phyloP scores from a whole-genome alignment of 2,113 vertebrate genomes.

The Elgaria multicarinata region DNA sequence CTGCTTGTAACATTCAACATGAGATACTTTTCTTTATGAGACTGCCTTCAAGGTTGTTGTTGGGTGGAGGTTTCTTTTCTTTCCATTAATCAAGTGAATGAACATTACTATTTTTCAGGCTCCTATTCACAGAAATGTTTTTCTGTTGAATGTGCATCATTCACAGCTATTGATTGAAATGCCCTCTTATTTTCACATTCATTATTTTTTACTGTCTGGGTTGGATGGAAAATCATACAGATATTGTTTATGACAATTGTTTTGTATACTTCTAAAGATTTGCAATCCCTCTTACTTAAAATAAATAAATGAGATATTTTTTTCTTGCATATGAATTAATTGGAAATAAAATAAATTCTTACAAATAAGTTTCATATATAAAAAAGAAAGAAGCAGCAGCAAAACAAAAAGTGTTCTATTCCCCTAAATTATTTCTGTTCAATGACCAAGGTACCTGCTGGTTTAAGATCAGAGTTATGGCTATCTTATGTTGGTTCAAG shows the following conservation, averaged over 20 bases:
- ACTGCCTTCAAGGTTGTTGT: neutral
- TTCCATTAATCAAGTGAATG: neutral
- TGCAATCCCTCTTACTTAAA: constrained; percentile 9
- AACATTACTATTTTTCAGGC: constrained; percentile 3
- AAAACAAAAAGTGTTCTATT: neutral
- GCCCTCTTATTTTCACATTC: constrained; percentile 23
- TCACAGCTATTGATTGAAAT: constrained; percentile 19
- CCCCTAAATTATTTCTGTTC: neutral
- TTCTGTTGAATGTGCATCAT: constrained; percentile 9
- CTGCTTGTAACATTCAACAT: neutral
- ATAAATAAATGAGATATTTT: constrained; percentile 35
- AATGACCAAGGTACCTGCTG: too few relatives aligned
- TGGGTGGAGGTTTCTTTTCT: neutral
- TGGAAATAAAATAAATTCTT: constrained; percentile 12
- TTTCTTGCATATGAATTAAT: neutral
- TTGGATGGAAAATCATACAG: constrained; percentile 29
- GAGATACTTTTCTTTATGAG: neutral
- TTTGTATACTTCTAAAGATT: constrained; percentile 2
- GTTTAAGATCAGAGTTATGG: too few relatives aligned
- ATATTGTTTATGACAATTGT: constrained; percentile 23
- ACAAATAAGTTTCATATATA: neutral
- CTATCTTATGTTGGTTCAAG: too few relatives aligned
- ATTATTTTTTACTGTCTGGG: neutral
- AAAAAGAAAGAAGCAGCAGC: too few relatives aligned
- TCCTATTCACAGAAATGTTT: constrained; percentile 38